Conservation (phyloP, 2,113 vertebrate species). For the human region DNA sequence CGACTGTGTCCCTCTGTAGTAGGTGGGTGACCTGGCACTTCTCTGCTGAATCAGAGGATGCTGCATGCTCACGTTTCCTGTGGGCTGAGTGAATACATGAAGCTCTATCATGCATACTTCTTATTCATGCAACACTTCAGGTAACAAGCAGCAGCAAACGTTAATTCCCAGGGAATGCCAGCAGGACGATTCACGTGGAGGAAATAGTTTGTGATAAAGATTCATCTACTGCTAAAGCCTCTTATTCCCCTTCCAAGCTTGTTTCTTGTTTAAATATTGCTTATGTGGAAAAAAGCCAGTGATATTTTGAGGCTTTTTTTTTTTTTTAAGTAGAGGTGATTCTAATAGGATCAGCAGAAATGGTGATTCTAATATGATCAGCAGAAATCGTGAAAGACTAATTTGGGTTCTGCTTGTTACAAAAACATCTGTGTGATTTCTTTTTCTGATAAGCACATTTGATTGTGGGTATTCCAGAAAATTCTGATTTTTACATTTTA, state of each 20-base stretch:
- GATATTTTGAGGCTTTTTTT: constrained; percentile 38
- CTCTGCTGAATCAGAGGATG: constrained; percentile 57
- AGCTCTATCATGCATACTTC: neutral
- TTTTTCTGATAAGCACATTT: constrained; percentile 73
- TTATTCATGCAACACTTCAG: neutral
- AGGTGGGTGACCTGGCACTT: neutral
- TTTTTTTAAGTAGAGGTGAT: constrained; percentile 65
- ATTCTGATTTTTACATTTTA: constrained; percentile 67
- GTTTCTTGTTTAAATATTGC: constrained; percentile 54
- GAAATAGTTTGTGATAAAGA: constrained; percentile 31
- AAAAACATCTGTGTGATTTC: constrained; percentile 75
- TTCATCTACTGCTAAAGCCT: constrained; percentile 22
- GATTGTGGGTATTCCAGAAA: constrained; percentile 68
- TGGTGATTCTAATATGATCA: constrained; percentile 73
- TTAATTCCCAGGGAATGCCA: constrained; percentile 29
- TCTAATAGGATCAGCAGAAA: constrained; percentile 75
- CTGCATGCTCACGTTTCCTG: constrained; percentile 34
- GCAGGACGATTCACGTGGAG: neutral
- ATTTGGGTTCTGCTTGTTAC: constrained; percentile 68
- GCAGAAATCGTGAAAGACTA: constrained; percentile 78
- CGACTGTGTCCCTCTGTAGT: neutral
- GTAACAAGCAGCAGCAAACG: constrained; percentile 22
- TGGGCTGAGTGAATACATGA: neutral
- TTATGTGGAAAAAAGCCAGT: constrained; percentile 22
- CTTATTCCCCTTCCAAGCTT: neutral